Evolutionary conservation across 1,140 invertebrate species (phyloP).

Genomic region (Drosophila fuyamai): DNA sequence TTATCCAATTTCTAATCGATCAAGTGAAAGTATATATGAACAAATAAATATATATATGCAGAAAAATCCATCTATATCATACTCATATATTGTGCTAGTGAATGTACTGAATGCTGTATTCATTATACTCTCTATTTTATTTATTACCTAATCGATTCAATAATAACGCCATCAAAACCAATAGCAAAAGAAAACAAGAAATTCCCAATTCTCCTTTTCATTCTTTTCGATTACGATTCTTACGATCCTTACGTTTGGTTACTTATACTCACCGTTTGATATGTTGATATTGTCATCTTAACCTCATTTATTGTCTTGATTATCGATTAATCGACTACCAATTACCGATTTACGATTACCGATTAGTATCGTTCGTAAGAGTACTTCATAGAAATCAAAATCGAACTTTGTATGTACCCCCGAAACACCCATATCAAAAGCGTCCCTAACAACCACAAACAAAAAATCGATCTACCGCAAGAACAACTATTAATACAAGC

Average conservation of each 20-base stretch:
- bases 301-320: conserved; percentile 40
- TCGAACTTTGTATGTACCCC: conserved; percentile 17
- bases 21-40: conserved; percentile 48
- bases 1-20: conserved; percentile 49
- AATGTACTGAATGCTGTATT: conserved; percentile 85
- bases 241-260: conserved; percentile 42
- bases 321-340: conserved; percentile 28
- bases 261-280: conserved; percentile 48
- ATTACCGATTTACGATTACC: conserved; percentile 18
- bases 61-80: conserved; percentile 73
- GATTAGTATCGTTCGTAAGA: conserved; percentile 32
- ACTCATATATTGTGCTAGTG: conserved; percentile 84
- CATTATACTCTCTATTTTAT: conserved; percentile 81
- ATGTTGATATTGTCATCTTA: conserved; percentile 37
- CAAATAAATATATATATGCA: conserved; percentile 44
- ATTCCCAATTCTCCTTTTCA: conserved; percentile 28
- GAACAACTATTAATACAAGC: conserved; percentile 6
- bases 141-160: conserved; percentile 85
- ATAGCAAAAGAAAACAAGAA: conserved; percentile 42
- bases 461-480: conserved; percentile 6
- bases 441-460: background rate
- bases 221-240: conserved; percentile 35
- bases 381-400: conserved; percentile 21
- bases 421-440: conserved; percentile 1
- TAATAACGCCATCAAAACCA: conserved; percentile 74